Percentiles rank a stretch among this genome's conserved stretches.
phyloP scores from a whole-genome alignment of 2,888 invertebrate species.

The Arrhopalites spinosus region DNA sequence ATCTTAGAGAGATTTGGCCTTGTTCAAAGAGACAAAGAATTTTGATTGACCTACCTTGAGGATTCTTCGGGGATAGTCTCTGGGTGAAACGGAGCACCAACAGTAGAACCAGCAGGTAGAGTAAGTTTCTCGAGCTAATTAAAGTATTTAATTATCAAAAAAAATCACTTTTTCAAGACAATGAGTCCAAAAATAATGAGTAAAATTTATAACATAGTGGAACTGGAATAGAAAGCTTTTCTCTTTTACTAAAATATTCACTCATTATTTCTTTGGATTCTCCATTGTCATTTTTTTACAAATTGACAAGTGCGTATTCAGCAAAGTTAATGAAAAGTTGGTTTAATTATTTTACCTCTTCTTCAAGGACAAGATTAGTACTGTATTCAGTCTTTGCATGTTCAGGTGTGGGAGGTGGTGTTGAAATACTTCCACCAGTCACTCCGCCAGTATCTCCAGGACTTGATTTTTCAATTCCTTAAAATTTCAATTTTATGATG shows the following conservation, averaged over 20 bases:
- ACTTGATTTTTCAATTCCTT: slow-evolving; percentile 1
- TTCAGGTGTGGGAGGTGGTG: slow-evolving; percentile 56
- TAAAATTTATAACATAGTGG: no score
- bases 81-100: slow-evolving; percentile 72
- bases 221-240: no score
- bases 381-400: slow-evolving; percentile 55
- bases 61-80: slow-evolving; percentile 93
- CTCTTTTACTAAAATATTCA: no score
- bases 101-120: slow-evolving; percentile 40
- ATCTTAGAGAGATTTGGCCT: no score
- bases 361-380: slow-evolving; percentile 55
- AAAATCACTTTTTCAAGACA: neutral
- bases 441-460: slow-evolving; percentile 7
- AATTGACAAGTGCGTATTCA: no score
- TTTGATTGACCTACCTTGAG: no score
- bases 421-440: slow-evolving; percentile 48
- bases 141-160: no score
- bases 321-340: neutral
- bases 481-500: no score
- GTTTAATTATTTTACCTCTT: slow-evolving; percentile 48
- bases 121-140: slow-evolving; percentile 54
- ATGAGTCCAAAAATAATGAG: no score
- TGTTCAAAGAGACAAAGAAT: no score
- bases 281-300: no score
- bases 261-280: no score